Percentiles rank a stretch among this genome's conserved stretches.
Evolutionary conservation across 2,888 invertebrate species (phyloP).

Genomic region (Sesia bembeciformis): DNA sequence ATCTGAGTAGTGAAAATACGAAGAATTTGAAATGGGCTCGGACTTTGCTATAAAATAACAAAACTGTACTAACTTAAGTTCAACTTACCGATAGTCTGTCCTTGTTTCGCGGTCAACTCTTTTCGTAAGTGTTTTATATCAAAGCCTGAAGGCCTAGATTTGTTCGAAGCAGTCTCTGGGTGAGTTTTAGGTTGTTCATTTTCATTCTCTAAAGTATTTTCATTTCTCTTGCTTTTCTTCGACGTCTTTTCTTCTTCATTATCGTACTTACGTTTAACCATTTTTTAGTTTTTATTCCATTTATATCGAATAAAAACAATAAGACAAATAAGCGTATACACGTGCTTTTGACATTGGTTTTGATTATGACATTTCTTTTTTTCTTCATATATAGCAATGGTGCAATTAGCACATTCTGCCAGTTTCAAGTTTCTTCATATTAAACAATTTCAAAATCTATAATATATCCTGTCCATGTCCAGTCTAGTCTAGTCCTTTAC

Average conservation of each 20-base stretch:
- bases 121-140: slow-evolving; percentile 76
- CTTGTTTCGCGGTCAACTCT: slow-evolving; percentile 63
- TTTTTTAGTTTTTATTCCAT: slow-evolving; percentile 15
- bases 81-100: slow-evolving; percentile 71
- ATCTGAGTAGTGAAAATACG: no score
- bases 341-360: background rate
- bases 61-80: background rate
- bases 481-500: no score
- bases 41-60: no score
- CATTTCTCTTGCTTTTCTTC: slow-evolving; percentile 33
- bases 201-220: slow-evolving; percentile 15
- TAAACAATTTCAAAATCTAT: no score
- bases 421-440: no score
- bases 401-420: no score
- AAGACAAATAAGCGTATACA: background rate
- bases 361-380: no score
- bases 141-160: slow-evolving; percentile 40
- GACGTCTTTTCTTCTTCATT: slow-evolving; percentile 18
- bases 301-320: background rate
- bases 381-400: no score
- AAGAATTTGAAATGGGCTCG: no score
- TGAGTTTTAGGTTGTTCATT: slow-evolving; percentile 39
- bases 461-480: no score
- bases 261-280: slow-evolving; percentile 56
- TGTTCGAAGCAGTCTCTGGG: slow-evolving; percentile 6